Base-by-base conservation (phyloP, 2,888 invertebrate species). In the Lithodes maja region DNA sequence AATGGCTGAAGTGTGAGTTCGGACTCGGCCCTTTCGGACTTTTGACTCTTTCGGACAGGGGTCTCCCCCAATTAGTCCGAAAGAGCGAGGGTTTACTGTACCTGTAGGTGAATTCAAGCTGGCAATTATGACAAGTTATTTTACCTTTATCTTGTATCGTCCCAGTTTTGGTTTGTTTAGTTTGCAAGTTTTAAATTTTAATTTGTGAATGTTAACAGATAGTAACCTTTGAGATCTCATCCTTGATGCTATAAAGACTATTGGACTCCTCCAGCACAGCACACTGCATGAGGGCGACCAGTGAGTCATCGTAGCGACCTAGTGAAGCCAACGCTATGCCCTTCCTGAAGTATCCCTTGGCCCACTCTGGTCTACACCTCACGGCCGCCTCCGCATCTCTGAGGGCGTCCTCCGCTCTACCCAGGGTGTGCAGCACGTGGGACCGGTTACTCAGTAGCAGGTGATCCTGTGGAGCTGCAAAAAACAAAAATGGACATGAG, bases 361-460 rank as follows among this genome's bases (percentile, higher is more conserved):
- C 95, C 95, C 96, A 96, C 92, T 95, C 95, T 81, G 96, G 96
- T 92, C 95, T 94, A 87, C 95, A 93, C 92, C 94, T 94, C 83
- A 96, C 94, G 53, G 96, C 95, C 92, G 94, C 94, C 92, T 96
- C 96, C 91, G 96, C 96, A 93, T 96, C 96, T 86, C 94, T 94
- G 90, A 96, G 94, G 52, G 96, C 96, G 92, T 95, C 95, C 93
- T 95, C 95, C 92, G 94, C 95, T 92, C 95, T 94, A 92, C 95
- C 95, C 92, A 96, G 93, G 91, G 95, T 94, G 90, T 95, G 94
- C 91, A 95, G 94, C 75, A 95, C 95, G 93, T 96, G 95, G 49
- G 96, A 95, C 90, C 96, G 94, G 93, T 96, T 95, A 92, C 95
- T 95, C 79, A 95, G 94, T 91, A 95, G 94, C 92, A 95, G 94